Conservation (phyloP, 2,797 vertebrate genomes). For the Cryptoprocta ferox region DNA sequence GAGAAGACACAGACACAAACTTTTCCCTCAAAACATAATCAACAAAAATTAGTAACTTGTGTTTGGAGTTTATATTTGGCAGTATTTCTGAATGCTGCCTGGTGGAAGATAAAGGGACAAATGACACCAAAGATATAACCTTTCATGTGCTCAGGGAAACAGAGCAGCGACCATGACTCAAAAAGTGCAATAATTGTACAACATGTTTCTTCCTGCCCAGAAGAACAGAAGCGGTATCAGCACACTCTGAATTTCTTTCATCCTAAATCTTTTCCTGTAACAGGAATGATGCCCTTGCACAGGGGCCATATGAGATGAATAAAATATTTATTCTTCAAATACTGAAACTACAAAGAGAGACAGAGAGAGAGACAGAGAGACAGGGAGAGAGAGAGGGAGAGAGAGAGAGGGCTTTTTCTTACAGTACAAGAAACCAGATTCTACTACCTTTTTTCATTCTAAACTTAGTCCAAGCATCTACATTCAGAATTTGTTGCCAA, state of each 20-base stretch:
- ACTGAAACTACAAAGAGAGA: background rate
- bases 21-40: background rate
- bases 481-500: background rate
- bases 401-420: background rate
- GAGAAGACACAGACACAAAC: background rate
- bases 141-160: background rate
- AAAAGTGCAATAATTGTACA: background rate
- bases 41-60: background rate
- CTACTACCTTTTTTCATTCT: background rate
- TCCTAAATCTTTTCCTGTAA: background rate
- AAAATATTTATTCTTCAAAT: slow-evolving; percentile 27
- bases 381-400: no score
- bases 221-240: background rate
- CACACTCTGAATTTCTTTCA: background rate
- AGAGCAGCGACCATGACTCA: background rate
- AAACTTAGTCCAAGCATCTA: background rate
- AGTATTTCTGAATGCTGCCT: background rate
- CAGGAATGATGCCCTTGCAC: background rate
- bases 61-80: background rate
- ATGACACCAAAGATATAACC: background rate
- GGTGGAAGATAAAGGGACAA: background rate
- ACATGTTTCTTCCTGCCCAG: background rate
- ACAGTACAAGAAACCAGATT: background rate
- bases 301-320: background rate
- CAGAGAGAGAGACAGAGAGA: no score